A percentile compares a stretch with the other conserved stretches of the same genome.
Conservation (phyloP, 2,888 invertebrate species). For the Dolichopus griseipennis region DNA sequence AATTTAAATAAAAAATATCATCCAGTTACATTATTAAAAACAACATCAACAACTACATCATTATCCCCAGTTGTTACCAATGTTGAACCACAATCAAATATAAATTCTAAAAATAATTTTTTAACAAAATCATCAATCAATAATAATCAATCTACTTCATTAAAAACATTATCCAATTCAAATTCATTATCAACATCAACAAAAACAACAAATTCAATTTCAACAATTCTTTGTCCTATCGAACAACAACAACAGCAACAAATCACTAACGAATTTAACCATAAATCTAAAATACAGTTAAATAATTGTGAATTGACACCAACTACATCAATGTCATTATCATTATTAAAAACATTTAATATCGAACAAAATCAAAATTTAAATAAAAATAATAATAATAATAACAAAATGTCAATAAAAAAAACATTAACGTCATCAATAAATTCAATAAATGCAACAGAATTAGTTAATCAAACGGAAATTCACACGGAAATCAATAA, state of each 20-base stretch:
- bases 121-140: background rate
- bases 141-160: background rate
- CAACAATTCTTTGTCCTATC: constrained; percentile 14
- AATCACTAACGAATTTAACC: constrained; percentile 7
- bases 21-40: background rate
- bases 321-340: background rate
- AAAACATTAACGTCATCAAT: background rate
- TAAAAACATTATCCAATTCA: background rate
- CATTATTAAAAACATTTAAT: background rate
- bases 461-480: background rate
- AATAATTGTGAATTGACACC: background rate
- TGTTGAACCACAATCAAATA: too few relatives aligned
- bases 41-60: background rate
- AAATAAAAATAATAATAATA: too few relatives aligned
- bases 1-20: background rate
- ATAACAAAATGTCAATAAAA: background rate
- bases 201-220: constrained; percentile 7
- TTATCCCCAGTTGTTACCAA: background rate
- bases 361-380: background rate
- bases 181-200: constrained; percentile 7
- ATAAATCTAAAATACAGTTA: background rate
- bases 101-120: background rate
- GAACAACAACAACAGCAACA: too few relatives aligned
- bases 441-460: background rate
- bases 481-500: constrained; percentile 3